These are phyloP conservation scores for Lineus longissimus DNA, from an alignment of 1,140 invertebrate species.

Conservation along the genomic window DNA sequence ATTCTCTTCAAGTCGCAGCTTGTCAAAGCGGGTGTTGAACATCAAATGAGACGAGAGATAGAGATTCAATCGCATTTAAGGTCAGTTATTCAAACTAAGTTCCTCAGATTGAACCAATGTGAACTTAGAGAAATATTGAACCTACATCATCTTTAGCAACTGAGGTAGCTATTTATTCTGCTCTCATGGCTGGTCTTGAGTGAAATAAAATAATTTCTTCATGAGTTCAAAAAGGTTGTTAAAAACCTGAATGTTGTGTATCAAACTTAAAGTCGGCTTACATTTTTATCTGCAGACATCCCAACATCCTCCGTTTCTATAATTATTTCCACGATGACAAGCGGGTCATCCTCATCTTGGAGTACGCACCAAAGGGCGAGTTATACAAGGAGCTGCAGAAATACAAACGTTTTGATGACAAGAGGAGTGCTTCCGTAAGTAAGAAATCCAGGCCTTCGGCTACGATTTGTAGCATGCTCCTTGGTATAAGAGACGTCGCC, in stretches of 20 bases:
- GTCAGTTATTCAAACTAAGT: slow-evolving; percentile 46
- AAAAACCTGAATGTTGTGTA: no score
- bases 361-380: slow-evolving; percentile 88
- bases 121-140: no score
- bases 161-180: no score
- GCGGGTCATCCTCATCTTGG: slow-evolving; percentile 85
- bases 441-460: no score
- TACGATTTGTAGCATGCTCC: no score
- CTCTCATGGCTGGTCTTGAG: no score
- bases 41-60: slow-evolving; percentile 91
- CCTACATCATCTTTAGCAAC: no score
- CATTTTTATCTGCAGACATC: slow-evolving; percentile 74
- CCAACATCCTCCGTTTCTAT: slow-evolving; percentile 81
- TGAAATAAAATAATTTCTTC: no score
- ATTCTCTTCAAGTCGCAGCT: slow-evolving; percentile 93
- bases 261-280: no score
- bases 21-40: slow-evolving; percentile 78
- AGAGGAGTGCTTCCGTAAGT: slow-evolving; percentile 51
- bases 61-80: slow-evolving; percentile 91
- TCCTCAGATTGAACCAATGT: neutral
- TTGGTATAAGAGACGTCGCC: no score
- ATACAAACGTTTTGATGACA: slow-evolving; percentile 58
- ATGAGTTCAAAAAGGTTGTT: no score
- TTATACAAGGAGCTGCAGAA: slow-evolving; percentile 64
- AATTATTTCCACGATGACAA: slow-evolving; percentile 89